Evolutionary conservation across 2,113 vertebrate genomes (phyloP), one percentile per base, ranked within the genome.

Genomic region (Stegastes partitus): DNA sequence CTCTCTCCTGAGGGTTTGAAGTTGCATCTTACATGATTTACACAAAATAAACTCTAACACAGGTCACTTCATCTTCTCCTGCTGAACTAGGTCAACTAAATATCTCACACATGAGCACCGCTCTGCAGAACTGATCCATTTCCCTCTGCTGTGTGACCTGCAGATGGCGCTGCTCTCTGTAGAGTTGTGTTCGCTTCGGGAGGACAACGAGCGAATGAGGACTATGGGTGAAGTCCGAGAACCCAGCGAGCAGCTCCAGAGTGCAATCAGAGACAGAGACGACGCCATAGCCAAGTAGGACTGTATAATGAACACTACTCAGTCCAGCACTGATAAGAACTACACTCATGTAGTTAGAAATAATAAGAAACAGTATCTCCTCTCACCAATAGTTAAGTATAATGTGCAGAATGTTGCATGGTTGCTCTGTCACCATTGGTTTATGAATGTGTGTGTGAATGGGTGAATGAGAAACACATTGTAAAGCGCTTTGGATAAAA

Each of bases 271-370:
- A 91, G 98, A 99, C 94, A 84, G 98, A 68, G 98, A 99, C 0
- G 97, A 99, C 23, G 98, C 98, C 84, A 99, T 99, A 26, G 94
- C 97, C 80, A 99, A 99, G 98, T 99, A 95, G 68, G 95, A 14
- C 15, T 14, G n/a, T 19, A 18, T 39, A 16, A 22, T 8, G 4
- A 19, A 37, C 15, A n/a, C 12, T 31, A 21, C 6, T 10, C 11
- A 14, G 11, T 21, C 15, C 10, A 15, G 1, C 25, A 11, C 39
- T 44, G 39, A 11, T 44, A 14, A 44, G 11, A 44, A 3, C 39
- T 12, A n/a, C 31, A 23, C 28, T 37, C 47, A 42, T 26, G 3
- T 34, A 50, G 45, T 26, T 44, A 51, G 6, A 51, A 44, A 16
- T 45, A 18, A 26, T 7, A 9, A 34, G 7, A 34, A 34, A 7